A percentile compares a stretch with the other conserved stretches of the same genome.
Evolutionary conservation across 1,140 invertebrate species (phyloP).

Genomic region (Formica selysi): DNA sequence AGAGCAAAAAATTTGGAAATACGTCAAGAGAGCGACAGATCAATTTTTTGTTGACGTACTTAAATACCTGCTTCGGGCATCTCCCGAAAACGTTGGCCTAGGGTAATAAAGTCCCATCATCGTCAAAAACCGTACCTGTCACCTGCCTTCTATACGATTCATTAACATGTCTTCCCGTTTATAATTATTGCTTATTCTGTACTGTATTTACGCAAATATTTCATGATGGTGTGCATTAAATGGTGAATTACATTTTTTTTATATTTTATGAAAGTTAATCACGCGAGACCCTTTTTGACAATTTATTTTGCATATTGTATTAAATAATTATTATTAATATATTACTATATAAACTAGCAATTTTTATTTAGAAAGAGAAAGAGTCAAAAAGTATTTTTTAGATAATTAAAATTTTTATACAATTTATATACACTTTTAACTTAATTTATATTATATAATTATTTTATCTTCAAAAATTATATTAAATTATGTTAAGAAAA

Average conservation of each 20-base stretch:
- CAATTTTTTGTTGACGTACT: slow-evolving; percentile 47
- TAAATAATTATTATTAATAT: slow-evolving; percentile 9
- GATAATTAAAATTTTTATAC: background rate
- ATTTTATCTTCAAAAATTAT: background rate
- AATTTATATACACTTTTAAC: background rate
- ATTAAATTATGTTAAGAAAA: background rate
- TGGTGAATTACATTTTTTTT: background rate
- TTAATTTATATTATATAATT: background rate
- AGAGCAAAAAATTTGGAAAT: slow-evolving; percentile 20
- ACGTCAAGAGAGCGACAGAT: slow-evolving; percentile 37
- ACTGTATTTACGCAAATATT: background rate
- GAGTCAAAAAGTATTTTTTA: background rate
- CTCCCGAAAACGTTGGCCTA: slow-evolving; percentile 9
- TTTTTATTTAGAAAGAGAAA: background rate
- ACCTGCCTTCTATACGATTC: background rate
- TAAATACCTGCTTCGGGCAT: slow-evolving; percentile 44
- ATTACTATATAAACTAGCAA: background rate
- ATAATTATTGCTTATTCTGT: slow-evolving; percentile 4
- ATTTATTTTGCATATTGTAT: background rate
- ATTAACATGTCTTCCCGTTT: slow-evolving; percentile 10
- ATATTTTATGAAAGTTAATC: background rate
- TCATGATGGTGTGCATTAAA: background rate
- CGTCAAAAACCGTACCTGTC: background rate
- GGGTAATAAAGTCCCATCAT: slow-evolving; percentile 25
- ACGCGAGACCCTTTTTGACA: background rate